Base-by-base conservation (phyloP, 2,888 invertebrate genomes). In the Pyrochroa serraticornis region DNA sequence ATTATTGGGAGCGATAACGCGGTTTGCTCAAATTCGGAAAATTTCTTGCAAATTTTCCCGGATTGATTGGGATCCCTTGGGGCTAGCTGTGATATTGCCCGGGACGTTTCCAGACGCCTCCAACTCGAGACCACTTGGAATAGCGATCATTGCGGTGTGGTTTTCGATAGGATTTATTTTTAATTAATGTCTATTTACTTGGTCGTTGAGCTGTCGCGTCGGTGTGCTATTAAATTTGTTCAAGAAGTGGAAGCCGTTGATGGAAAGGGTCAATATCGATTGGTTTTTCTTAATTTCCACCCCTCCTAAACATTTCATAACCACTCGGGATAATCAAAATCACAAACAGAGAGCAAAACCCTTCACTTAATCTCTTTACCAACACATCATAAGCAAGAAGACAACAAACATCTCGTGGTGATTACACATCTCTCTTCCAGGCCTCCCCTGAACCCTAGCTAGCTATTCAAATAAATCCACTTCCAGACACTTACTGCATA, bases 381-480 rank as follows among this genome's bases (percentile, higher is more conserved):
- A 70, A 71, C 72, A 71, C 73, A 71, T 73, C 76, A 73, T 74
- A 74, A 73, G 71, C 74, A 73, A 71, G 73, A 74, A 76, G 75
- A 75, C 73, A 75, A 75, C 74, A 73, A 73, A 73, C 71, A 72
- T 72, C 62, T 66, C 45, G 63, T 63, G 70, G 69, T 72, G 72
- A 74, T 72, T 73, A 64, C 70, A 66, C 66, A 62, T 66, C 63
- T 65, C 66, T 67, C 64, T 63, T 63, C 67, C 65, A 68, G 69
- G 65, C 69, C 69, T 71, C 69, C 71, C 68, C 71, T 67, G 22
- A 22, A 22, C 22, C 22, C 22, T 5, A 22, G 66, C 67, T 64
- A 67, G 64, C 68, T 60, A 72, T 71, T 72, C 71, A 69, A 68
- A 70, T 71, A 74, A 74, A 75, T 75, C 74, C 75, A 74, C 74